Evolutionary conservation across 2,888 invertebrate genomes (phyloP).

Genomic region (Ormyrus labotus): DNA sequence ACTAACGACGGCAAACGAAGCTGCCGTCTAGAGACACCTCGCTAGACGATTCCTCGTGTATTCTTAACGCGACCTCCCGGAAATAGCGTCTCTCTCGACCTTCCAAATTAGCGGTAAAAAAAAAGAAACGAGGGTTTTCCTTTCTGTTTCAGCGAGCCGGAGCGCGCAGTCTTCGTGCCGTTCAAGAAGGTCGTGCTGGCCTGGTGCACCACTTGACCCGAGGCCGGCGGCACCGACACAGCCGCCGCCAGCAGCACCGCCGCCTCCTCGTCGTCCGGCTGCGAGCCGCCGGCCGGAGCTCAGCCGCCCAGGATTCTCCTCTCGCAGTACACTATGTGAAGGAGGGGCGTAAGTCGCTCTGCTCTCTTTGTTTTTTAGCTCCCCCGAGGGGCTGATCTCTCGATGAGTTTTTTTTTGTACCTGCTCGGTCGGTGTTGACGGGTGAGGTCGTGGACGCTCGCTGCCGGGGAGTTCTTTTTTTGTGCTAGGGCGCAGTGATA

Average conservation of each 20-base stretch:
- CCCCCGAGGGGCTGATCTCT: background rate
- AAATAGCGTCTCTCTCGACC: slow-evolving; percentile 56
- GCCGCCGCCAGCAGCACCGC: slow-evolving; percentile 48
- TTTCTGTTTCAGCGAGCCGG: slow-evolving; percentile 77
- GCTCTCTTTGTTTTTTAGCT: too few relatives aligned
- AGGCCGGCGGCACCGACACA: slow-evolving; percentile 58
- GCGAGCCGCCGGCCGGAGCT: slow-evolving; percentile 52
- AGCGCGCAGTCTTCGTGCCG: slow-evolving; percentile 85
- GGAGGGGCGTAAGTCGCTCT: background rate
- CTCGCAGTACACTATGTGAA: slow-evolving; percentile 72
- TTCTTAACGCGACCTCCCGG: slow-evolving; percentile 54
- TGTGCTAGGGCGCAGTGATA: too few relatives aligned
- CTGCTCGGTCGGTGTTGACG: background rate
- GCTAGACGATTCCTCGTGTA: background rate
- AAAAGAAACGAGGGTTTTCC: background rate
- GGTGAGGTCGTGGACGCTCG: too few relatives aligned
- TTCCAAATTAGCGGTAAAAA: slow-evolving; percentile 23
- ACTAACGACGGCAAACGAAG: too few relatives aligned
- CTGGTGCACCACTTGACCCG: slow-evolving; percentile 79
- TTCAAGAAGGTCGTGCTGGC: slow-evolving; percentile 89
- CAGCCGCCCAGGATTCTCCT: slow-evolving; percentile 68
- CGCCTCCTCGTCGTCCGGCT: slow-evolving; percentile 49
- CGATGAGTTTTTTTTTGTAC: slow-evolving; percentile 1
- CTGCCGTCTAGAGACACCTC: slow-evolving; percentile 1
- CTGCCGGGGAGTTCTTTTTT: too few relatives aligned